Percentiles rank a stretch among this genome's conserved stretches.
phyloP scores from a whole-genome alignment of 1,140 invertebrate species.

The Adoxophyes honmai region DNA sequence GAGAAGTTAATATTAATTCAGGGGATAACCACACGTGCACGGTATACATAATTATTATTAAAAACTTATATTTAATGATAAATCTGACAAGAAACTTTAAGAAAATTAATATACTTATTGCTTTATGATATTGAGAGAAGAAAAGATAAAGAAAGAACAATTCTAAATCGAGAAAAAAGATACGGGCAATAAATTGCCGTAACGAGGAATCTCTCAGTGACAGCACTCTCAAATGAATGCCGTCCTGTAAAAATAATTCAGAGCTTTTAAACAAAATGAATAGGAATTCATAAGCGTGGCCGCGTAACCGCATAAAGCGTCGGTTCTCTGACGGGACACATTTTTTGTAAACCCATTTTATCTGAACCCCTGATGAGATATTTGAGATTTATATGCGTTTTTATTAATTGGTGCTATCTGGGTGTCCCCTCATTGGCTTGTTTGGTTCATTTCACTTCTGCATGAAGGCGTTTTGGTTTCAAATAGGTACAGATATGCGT shows the following conservation, averaged over 20 bases:
- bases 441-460: constrained; percentile 16
- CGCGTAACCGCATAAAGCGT: constrained; percentile 1
- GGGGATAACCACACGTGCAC: too few species aligned
- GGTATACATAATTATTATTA: too few species aligned
- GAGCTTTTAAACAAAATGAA: constrained; percentile 14
- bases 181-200: constrained; percentile 2
- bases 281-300: constrained; percentile 13
- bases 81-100: too few species aligned
- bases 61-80: too few species aligned
- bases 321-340: neutral
- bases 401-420: constrained; percentile 23
- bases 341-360: constrained; percentile 8
- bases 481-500: too few species aligned
- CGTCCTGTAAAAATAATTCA: constrained; percentile 3
- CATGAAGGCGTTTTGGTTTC: too few species aligned
- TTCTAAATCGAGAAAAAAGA: neutral
- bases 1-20: too few species aligned
- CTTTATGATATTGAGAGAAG: too few species aligned
- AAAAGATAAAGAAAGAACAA: neutral
- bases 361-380: neutral
- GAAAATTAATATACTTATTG: too few species aligned
- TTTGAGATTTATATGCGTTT: constrained; percentile 25
- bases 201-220: neutral
- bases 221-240: neutral
- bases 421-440: too few species aligned